A percentile compares a stretch with the other conserved stretches of the same genome.
These are phyloP conservation scores for Rhopalosiphum padi DNA, from an alignment of 1,140 invertebrate genomes.

Conservation along the genomic window DNA sequence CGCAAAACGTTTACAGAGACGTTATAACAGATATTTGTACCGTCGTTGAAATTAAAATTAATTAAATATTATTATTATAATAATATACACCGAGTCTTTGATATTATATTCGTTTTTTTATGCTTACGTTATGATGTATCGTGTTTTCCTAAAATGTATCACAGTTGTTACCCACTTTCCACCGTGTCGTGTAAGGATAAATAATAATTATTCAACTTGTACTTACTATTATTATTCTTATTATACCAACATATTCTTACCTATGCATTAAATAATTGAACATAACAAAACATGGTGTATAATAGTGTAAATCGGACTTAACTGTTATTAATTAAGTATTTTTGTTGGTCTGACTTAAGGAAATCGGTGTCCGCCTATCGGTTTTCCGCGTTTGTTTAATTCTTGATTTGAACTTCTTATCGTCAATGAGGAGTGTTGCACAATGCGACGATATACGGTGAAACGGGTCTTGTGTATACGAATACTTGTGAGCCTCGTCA, in stretches of 20 bases:
- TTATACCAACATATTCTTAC: too few relatives aligned
- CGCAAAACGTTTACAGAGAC: background rate
- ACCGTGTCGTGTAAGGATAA: too few relatives aligned
- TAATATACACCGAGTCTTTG: background rate
- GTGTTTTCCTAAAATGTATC: background rate
- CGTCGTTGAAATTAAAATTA: background rate
- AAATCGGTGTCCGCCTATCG: background rate
- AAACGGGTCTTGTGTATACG: background rate
- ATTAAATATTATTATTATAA: background rate
- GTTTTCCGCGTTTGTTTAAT: too few relatives aligned
- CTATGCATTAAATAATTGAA: too few relatives aligned
- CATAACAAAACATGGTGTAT: too few relatives aligned
- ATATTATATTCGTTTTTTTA: background rate
- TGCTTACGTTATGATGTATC: background rate
- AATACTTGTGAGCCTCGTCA: background rate
- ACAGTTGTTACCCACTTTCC: too few relatives aligned
- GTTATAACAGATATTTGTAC: background rate
- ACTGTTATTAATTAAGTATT: background rate
- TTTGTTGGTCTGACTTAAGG: background rate
- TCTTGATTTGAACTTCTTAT: background rate
- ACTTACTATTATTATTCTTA: too few relatives aligned
- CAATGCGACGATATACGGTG: background rate
- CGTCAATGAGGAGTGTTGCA: background rate
- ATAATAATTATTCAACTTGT: too few relatives aligned
- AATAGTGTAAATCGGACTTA: too few relatives aligned